A percentile compares a stretch with the other conserved stretches of the same genome.
Evolutionary conservation across 2,888 invertebrate species (phyloP).

Genomic region (Nineta flava): DNA sequence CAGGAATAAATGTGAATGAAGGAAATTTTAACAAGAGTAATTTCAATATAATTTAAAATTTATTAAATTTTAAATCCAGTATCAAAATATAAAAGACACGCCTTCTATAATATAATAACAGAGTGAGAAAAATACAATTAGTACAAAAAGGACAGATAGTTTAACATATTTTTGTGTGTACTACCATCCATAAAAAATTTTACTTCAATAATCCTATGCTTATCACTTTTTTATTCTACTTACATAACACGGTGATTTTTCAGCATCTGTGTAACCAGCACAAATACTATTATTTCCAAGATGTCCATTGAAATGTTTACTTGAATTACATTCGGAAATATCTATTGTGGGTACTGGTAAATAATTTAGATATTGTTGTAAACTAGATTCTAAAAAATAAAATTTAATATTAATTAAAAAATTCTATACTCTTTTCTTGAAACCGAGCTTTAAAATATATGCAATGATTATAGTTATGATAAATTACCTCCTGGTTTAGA

Average conservation of each 20-base stretch:
- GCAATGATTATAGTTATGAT: background rate
- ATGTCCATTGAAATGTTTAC: conserved; percentile 41
- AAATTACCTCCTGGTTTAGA: conserved; percentile 29
- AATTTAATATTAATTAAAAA: background rate
- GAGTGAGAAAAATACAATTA: no score
- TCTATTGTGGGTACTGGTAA: conserved; percentile 37
- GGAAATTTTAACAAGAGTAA: no score
- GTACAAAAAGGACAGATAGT: no score
- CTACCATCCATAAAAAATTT: background rate
- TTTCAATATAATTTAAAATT: no score
- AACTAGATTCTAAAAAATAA: conserved; percentile 24
- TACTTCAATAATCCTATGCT: background rate
- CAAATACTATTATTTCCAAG: conserved; percentile 40
- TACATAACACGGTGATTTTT: conserved; percentile 42
- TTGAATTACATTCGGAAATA: conserved; percentile 39
- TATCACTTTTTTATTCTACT: no score
- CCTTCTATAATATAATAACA: no score
- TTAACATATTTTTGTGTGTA: background rate
- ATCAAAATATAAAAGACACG: no score
- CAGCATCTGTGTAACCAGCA: conserved; percentile 36
- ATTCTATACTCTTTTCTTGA: background rate
- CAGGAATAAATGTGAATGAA: no score
- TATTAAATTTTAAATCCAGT: no score
- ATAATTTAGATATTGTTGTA: conserved; percentile 35
- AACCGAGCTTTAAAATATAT: no score